Conservation (phyloP, 2,113 vertebrate genomes). For the Illadopsis cleaveri region DNA sequence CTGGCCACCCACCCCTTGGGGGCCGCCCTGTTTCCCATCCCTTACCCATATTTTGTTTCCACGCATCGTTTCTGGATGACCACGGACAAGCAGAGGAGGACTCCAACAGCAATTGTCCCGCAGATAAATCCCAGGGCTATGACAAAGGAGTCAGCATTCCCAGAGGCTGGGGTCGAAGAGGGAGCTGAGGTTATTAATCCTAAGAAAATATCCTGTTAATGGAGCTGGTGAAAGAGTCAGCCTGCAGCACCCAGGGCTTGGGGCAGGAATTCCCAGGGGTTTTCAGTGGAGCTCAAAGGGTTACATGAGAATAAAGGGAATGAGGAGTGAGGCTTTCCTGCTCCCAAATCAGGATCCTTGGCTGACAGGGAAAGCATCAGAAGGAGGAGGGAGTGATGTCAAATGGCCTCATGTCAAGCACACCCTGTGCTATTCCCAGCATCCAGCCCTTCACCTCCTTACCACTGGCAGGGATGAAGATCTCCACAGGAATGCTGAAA, state of each 20-base stretch:
- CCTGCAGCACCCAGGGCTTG: not conserved
- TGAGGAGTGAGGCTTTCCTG: not conserved
- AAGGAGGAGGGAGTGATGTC: not conserved
- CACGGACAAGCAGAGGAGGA: constrained; percentile 77
- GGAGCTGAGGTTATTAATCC: constrained; percentile 71
- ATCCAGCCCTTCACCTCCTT: constrained; percentile 12
- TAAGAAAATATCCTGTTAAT: constrained; percentile 40
- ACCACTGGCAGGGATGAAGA: constrained; percentile 83
- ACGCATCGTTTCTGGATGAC: constrained; percentile 75
- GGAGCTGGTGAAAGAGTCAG: not conserved
- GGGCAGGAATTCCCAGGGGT: not conserved
- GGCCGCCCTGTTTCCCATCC: not conserved
- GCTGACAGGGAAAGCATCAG: not conserved
- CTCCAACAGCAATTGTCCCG: constrained; percentile 72
- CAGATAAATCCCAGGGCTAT: constrained; percentile 81
- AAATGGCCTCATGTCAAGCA: not conserved
- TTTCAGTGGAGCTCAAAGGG: not conserved
- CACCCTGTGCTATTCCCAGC: fast-evolving
- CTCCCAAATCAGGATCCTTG: not conserved
- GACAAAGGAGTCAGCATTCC: constrained; percentile 66
- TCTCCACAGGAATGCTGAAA: constrained; percentile 75
- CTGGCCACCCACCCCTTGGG: not conserved
- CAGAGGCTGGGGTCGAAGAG: constrained; percentile 76
- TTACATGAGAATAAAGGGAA: not conserved
- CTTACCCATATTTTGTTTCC: constrained; percentile 85